phyloP scores from a whole-genome alignment of 1,140 invertebrate species.

The Neodiprion virginianus region DNA sequence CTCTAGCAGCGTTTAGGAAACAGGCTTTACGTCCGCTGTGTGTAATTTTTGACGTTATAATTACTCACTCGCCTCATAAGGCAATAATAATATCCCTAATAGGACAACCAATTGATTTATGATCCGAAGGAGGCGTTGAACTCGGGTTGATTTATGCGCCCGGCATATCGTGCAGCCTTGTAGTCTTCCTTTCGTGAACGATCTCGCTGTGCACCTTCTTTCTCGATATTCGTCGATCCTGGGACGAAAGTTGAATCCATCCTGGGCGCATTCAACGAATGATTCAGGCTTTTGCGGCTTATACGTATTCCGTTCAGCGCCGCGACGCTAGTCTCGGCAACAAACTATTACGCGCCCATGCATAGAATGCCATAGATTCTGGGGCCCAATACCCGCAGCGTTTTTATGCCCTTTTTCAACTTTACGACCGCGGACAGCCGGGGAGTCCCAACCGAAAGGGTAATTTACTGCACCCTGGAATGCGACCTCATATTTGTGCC shows the following conservation, averaged over 20 bases:
- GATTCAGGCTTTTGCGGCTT: too few relatives aligned
- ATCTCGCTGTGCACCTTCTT: neutral
- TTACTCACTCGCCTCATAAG: neutral
- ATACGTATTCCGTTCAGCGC: too few relatives aligned
- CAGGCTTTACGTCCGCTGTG: neutral
- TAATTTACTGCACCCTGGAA: constrained; percentile 18
- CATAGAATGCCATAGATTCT: neutral
- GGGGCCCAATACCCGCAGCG: neutral
- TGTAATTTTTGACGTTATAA: constrained; percentile 1
- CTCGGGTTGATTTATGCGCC: neutral
- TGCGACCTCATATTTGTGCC: neutral
- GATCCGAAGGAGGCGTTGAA: constrained; percentile 9
- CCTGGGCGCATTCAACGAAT: too few relatives aligned
- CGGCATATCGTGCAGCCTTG: neutral
- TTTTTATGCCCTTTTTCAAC: neutral
- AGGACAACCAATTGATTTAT: constrained; percentile 17
- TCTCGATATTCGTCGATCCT: neutral
- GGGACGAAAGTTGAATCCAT: too few relatives aligned
- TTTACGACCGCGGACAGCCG: neutral
- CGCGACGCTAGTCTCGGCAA: too few relatives aligned
- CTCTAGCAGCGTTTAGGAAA: too few relatives aligned
- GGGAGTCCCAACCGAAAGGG: neutral
- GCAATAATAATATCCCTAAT: constrained; percentile 6
- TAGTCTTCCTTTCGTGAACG: neutral
- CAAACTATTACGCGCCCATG: too few relatives aligned